These are phyloP conservation scores for Coptodon rendalli DNA, from an alignment of 2,113 vertebrate species.

Conservation along the genomic window DNA sequence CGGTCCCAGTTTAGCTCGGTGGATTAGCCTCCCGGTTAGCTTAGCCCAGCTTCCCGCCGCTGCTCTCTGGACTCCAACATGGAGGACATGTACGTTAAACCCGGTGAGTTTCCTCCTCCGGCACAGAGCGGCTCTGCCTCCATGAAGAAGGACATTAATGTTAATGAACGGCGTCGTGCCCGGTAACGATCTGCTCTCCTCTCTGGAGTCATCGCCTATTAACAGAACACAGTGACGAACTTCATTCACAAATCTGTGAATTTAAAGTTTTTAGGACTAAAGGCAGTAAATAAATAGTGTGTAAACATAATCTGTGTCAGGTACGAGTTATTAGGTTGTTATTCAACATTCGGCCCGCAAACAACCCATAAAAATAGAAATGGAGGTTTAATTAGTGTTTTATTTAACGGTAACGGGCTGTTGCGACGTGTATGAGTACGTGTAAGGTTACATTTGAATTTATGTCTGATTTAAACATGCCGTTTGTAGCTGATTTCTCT, in stretches of 20 bases:
- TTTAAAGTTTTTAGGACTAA: rapidly evolving
- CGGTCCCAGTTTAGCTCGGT: not conserved
- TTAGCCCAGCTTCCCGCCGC: not conserved
- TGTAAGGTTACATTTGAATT: not conserved
- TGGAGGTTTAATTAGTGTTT: not conserved
- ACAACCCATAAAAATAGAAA: not conserved
- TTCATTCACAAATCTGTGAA: not conserved
- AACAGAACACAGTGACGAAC: not conserved
- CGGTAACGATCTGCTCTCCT: not conserved
- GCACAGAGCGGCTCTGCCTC: not conserved
- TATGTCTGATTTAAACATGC: not conserved
- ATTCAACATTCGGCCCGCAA: not conserved
- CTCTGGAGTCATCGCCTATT: not conserved
- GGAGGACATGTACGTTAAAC: conserved; percentile 62
- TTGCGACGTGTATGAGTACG: not conserved
- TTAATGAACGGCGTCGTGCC: not conserved
- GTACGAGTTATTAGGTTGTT: not conserved
- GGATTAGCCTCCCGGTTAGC: not conserved
- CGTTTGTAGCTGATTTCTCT: not conserved
- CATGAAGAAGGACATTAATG: rapidly evolving
- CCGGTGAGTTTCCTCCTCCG: conserved; percentile 22
- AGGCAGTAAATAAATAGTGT: rapidly evolving
- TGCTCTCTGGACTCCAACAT: conserved; percentile 1
- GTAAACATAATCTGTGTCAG: too few relatives aligned
- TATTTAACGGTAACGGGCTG: rapidly evolving